Evolutionary conservation across 2,113 vertebrate genomes (phyloP).

Genomic region (Halichoeres trimaculatus): DNA sequence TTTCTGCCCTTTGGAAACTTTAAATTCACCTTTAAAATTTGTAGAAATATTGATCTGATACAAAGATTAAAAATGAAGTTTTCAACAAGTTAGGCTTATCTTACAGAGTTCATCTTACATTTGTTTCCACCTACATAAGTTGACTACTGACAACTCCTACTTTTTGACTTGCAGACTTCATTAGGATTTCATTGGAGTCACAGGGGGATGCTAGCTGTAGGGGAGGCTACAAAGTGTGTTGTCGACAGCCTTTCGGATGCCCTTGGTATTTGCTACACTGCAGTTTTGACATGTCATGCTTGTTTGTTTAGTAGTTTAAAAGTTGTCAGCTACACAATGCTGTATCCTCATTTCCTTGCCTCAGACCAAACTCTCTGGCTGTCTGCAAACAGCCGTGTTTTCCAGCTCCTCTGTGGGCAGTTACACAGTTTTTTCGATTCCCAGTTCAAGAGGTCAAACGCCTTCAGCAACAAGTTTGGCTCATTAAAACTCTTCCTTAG

Average conservation of each 20-base stretch:
- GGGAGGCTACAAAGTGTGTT: not conserved
- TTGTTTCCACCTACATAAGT: not conserved
- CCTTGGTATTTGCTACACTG: not conserved
- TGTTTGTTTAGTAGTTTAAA: conserved; percentile 22
- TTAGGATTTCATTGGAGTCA: conserved; percentile 20
- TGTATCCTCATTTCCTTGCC: conserved; percentile 1
- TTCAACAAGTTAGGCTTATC: not conserved
- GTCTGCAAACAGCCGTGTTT: conserved; percentile 20
- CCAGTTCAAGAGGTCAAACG: conserved; percentile 36
- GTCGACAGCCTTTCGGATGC: not conserved
- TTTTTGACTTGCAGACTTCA: conserved; percentile 2
- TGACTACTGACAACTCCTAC: not conserved
- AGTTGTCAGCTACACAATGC: not conserved
- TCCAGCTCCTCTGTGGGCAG: conserved; percentile 28
- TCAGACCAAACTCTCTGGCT: conserved; percentile 4
- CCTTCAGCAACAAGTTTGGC: conserved; percentile 36
- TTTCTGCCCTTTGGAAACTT: not conserved
- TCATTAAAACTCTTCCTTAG: conserved; percentile 57
- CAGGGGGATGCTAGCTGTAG: not conserved
- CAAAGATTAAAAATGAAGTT: not conserved
- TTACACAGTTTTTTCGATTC: conserved; percentile 2
- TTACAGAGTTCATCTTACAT: not conserved
- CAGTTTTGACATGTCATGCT: conserved; percentile 20
- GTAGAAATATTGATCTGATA: conserved; percentile 15
- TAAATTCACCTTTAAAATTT: conserved; percentile 37